Evolutionary conservation across 2,888 invertebrate genomes (phyloP).

Genomic region (Noctua pronuba): DNA sequence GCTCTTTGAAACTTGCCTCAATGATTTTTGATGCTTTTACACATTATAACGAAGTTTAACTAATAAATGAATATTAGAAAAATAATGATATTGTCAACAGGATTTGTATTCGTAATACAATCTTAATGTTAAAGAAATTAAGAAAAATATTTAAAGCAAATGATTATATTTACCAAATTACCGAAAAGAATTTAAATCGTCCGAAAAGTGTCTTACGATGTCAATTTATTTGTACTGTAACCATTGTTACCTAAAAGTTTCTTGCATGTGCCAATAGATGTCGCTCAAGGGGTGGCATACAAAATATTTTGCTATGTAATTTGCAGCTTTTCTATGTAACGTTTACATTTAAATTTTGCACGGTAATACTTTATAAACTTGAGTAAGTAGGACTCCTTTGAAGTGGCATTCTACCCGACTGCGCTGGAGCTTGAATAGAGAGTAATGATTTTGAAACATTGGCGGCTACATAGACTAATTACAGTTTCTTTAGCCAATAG

Average conservation of each 20-base stretch:
- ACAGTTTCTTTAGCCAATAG: background rate
- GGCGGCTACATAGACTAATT: no score
- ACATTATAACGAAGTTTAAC: background rate
- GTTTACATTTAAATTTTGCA: background rate
- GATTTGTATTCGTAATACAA: slow-evolving; percentile 8
- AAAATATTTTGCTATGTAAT: background rate
- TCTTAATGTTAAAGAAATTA: background rate
- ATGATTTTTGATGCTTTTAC: slow-evolving; percentile 64
- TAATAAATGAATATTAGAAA: background rate
- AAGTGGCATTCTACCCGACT: background rate
- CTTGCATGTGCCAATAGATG: slow-evolving; percentile 60
- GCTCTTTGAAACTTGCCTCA: slow-evolving; percentile 50
- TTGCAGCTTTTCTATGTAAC: background rate
- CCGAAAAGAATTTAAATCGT: slow-evolving; percentile 41
- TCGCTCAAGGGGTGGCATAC: slow-evolving; percentile 27
- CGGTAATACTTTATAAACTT: background rate
- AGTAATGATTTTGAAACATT: background rate
- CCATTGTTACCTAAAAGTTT: slow-evolving; percentile 14
- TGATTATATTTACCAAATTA: slow-evolving; percentile 18
- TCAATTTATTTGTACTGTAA: slow-evolving; percentile 20
- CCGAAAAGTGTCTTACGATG: slow-evolving; percentile 55
- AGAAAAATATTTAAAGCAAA: background rate
- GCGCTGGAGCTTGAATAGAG: background rate
- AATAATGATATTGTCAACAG: slow-evolving; percentile 6
- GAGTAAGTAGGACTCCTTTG: background rate